Evolutionary conservation across 2,888 invertebrate species (phyloP), one percentile per base, ranked within the genome.

Genomic region (Agrilus cyanescens): DNA sequence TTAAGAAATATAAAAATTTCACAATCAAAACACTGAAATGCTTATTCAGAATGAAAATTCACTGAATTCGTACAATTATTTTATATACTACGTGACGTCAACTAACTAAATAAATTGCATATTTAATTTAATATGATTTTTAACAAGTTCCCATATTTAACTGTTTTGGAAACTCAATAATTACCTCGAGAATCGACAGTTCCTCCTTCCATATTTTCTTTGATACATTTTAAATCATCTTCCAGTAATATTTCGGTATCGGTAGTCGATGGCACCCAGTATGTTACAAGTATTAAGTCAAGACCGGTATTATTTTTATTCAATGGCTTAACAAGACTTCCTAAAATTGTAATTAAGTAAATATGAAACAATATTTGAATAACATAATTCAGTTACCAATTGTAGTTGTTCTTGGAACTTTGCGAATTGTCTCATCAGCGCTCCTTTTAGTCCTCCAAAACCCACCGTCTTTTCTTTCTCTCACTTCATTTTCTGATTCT

Each of bases 241-340:
- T 77, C 75, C 35, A 78, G 58, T 37, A 77, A 61, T 32, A 75
- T 61, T 35, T 74, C 74, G 47, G 74, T 69, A 52, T 68, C 69
- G 20, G 67, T 65, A 45, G 78, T 74, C 0, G 80, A 74, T 49
- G 80, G 82, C 50, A 82, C 71, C 76, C 85, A 83, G 57, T 83
- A 84, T 6, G 84, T 78, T 4, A 82, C 74, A 60, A 86, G 85
- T 13, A 82, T 70, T 38, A 85, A 66, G 64, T 86, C 78, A 48
- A 76, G 59, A 1, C 72, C 57, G 38, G 69, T 68, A 36, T 71
- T 63, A 6, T 57, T 51, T 12, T 49, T 38, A 38, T 60, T 55
- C 12, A 57, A 44, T 4, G 63, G 50, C 32, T 60, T 53, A 16
- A 60, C 41, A 18, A 65, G 47, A n/a, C 58, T 54, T 25, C 63